Evolutionary conservation across 2,797 vertebrate species (phyloP), one percentile per base, ranked within the genome.

Genomic region (Ceyx erithaca): DNA sequence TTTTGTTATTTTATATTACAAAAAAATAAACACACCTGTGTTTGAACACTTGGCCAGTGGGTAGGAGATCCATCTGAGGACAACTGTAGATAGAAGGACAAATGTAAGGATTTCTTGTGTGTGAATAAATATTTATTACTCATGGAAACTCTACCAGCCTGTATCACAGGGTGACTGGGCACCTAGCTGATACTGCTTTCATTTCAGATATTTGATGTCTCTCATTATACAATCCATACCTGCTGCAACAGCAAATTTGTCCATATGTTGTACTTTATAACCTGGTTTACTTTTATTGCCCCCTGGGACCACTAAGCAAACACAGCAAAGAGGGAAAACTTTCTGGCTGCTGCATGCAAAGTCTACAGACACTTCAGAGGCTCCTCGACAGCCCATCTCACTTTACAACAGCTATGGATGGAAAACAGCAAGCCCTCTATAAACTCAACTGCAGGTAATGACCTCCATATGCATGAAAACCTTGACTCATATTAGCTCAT

Each of bases 351-450:
- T 87, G 20, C 35, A 63, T 10, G 23, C 2, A 3, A 96, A 77
- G 15, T 20, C 77, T 75, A 84, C 80, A 80, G 85, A 79, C 40
- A 33, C 40, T 87, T 82, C 66, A 91, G 82, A 89, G 85, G n/a
- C 54, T 93, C 76, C 49, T 94, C 71, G 59, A 87, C 46, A 93
- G 43, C n/a, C 80, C 6, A 31, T 90, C 93, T 94, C 49, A 78
- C 46, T 94, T 95, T 91, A 92, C 80, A 87, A 46, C 80, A 94
- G 48, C 66, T 85, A 76, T 57, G 67, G 54, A 85, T 71, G 35
- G 72, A 91, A 93, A 94, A 49, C 90, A 93, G 85, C 51, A 93
- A 54, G 19, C 4, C 33, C 22, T 88, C 80, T 79, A 73, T 80
- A 95, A 90, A 89, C 12, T 52, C 57, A 76, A 5, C 28, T 76